A percentile compares a stretch with the other conserved stretches of the same genome.
These are phyloP conservation scores for Tenrec ecaudatus DNA, from an alignment of 2,113 vertebrate genomes.

Conservation along the genomic window DNA sequence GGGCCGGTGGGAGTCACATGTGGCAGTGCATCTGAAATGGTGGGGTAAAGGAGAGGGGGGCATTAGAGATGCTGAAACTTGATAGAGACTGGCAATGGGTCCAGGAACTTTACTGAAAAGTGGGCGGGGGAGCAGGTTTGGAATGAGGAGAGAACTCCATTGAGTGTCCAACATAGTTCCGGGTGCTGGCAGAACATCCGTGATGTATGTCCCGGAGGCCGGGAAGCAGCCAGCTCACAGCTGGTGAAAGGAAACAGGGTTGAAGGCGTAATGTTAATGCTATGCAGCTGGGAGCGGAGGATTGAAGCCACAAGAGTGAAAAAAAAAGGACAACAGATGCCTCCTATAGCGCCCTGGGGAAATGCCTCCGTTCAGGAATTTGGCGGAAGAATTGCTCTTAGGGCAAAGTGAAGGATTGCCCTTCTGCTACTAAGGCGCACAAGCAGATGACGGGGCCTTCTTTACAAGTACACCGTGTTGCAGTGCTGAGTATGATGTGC, in stretches of 20 bases:
- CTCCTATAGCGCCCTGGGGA: not conserved
- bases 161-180: not conserved
- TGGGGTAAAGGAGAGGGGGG: not conserved
- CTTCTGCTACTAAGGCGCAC: not conserved
- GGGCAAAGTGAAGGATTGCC: not conserved
- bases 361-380: not conserved
- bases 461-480: not conserved
- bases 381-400: not conserved
- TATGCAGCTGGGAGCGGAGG: not conserved
- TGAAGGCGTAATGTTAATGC: not conserved
- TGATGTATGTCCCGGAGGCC: not conserved
- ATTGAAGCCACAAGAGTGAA: not conserved
- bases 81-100: constrained; percentile 2
- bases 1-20: not conserved
- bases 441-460: not conserved
- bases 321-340: not conserved
- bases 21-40: not conserved
- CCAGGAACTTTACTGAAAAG: constrained; percentile 27
- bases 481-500: not conserved
- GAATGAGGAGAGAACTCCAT: constrained; percentile 10
- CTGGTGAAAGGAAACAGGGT: constrained; percentile 14
- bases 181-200: not conserved
- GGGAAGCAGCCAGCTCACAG: not conserved
- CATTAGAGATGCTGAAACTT: not conserved
- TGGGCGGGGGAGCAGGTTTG: not conserved